Evolutionary conservation across 2,797 vertebrate species (phyloP).

Genomic region (Lepus oiostolus): DNA sequence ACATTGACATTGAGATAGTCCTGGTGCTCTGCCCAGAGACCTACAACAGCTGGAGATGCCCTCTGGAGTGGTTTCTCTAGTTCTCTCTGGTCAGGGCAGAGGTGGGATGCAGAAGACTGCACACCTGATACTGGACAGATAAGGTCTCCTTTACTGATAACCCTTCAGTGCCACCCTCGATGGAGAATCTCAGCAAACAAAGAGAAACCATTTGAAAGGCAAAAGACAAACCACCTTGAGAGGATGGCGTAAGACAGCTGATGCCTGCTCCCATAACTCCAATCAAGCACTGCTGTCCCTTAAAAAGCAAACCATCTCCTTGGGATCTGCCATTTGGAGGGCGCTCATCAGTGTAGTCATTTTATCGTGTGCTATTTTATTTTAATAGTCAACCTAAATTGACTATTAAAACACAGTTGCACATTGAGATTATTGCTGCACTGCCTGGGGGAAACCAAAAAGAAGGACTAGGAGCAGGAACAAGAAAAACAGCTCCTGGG

Average conservation of each 20-base stretch:
- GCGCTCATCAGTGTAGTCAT: slow-evolving; percentile 43
- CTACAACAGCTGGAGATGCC: background rate
- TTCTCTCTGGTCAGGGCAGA: background rate
- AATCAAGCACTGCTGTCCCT: background rate
- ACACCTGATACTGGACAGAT: background rate
- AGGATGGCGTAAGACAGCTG: fast-evolving
- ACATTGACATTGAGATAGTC: background rate
- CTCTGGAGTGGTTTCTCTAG: background rate
- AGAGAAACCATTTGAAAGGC: background rate
- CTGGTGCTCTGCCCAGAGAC: background rate
- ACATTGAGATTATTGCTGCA: slow-evolving; percentile 64
- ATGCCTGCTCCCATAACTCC: too few relatives aligned
- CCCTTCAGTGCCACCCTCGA: background rate
- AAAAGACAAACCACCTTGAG: background rate
- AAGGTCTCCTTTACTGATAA: background rate
- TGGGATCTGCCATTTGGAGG: slow-evolving; percentile 52
- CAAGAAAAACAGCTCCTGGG: background rate
- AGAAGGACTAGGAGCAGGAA: background rate
- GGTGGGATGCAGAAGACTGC: background rate
- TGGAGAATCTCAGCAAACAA: background rate
- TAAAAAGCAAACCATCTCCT: slow-evolving; percentile 59
- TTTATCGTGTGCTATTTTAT: slow-evolving; percentile 66
- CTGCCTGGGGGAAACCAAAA: background rate
- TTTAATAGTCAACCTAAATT: slow-evolving; percentile 71
- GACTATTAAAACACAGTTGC: slow-evolving; percentile 76